These are phyloP conservation scores for Mimachlamys varia DNA, from an alignment of 2,888 invertebrate genomes.

Conservation along the genomic window DNA sequence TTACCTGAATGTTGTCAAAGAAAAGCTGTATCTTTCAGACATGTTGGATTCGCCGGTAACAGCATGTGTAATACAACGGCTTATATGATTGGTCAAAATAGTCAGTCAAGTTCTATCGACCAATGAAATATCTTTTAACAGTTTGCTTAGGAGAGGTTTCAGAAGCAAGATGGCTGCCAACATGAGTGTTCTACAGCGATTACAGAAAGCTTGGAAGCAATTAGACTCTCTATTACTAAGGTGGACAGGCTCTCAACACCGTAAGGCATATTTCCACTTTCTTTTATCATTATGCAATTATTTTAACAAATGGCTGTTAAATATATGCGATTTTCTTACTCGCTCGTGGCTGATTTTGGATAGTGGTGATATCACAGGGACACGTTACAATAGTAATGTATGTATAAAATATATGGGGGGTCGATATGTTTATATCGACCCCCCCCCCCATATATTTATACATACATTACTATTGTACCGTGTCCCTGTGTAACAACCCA, in stretches of 20 bases:
- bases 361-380: too few relatives aligned
- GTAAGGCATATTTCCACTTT: not conserved
- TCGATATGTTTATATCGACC: too few relatives aligned
- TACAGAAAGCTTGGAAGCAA: not conserved
- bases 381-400: too few relatives aligned
- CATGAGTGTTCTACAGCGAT: not conserved
- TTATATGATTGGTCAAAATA: not conserved
- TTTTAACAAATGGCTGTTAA: not conserved
- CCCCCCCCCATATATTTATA: too few relatives aligned
- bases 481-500: too few relatives aligned
- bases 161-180: not conserved
- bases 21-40: constrained; percentile 93
- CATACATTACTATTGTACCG: too few relatives aligned
- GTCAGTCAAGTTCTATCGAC: not conserved
- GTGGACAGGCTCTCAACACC: not conserved
- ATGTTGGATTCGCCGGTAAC: constrained; percentile 59
- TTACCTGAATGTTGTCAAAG: constrained; percentile 93
- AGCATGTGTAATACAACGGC: not conserved
- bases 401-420: too few relatives aligned
- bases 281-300: not conserved
- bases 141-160: not conserved
- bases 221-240: not conserved
- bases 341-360: too few relatives aligned
- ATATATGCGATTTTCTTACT: too few relatives aligned
- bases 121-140: constrained; percentile 1